Evolutionary conservation across 2,113 vertebrate species (phyloP).

Genomic region (Nestor notabilis): DNA sequence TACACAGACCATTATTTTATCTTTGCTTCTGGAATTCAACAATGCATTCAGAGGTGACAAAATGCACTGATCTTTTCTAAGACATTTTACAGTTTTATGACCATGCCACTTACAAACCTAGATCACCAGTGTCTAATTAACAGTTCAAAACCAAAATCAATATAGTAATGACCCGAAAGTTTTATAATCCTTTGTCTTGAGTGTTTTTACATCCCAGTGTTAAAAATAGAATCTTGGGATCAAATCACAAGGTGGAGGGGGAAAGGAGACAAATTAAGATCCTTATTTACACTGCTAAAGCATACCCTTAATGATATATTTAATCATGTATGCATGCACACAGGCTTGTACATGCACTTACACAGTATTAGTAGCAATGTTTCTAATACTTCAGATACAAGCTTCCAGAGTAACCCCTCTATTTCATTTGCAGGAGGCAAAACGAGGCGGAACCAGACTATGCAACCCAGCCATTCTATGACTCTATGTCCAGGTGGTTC

Average conservation of each 20-base stretch:
- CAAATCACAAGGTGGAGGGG: not conserved
- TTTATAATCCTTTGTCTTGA: not conserved
- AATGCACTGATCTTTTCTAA: slow-evolving; percentile 7
- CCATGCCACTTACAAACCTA: not conserved
- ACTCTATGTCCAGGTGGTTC: not conserved
- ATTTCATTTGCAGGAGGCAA: not conserved
- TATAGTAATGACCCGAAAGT: not conserved
- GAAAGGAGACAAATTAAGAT: not conserved
- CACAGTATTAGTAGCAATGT: not conserved
- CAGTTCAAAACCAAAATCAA: not conserved
- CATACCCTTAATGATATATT: not conserved
- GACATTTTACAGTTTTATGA: not conserved
- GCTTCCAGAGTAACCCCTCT: not conserved
- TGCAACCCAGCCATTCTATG: not conserved
- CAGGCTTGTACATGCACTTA: accelerated
- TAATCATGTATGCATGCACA: not conserved
- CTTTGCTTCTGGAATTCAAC: not conserved
- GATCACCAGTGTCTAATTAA: not conserved
- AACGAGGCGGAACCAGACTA: not conserved
- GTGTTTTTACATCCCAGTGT: accelerated
- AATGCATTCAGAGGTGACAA: not conserved
- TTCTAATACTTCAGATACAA: not conserved
- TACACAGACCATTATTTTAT: not conserved
- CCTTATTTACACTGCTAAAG: not conserved
- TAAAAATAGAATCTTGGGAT: not conserved